Evolutionary conservation across 2,797 vertebrate species (phyloP), one percentile per base, ranked within the genome.

Genomic region (Gymnothorax reevesii): DNA sequence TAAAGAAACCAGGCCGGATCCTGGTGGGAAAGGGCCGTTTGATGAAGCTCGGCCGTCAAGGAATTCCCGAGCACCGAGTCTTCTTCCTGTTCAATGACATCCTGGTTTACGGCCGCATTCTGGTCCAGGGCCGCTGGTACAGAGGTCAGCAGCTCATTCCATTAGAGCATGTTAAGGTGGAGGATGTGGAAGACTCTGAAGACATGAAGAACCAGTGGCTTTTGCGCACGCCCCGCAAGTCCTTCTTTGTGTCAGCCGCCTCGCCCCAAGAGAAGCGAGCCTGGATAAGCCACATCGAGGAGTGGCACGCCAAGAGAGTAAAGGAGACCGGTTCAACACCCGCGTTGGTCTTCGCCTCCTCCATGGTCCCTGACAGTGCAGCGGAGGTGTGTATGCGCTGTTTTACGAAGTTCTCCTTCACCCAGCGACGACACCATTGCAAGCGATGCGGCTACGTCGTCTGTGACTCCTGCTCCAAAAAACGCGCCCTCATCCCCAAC

Each of bases 81-180:
- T 98, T 99, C 93, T 99, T 97, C 90, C 97, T 99, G 27, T 99
- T 99, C 93, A 97, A 95, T 0, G 97, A 99, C 89, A 93, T 98
- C 88, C 92, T 99, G 0, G 96, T 99, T 22, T 99, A 99, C 0
- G 97, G 98, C 88, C 97, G 95, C 92, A 94, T 98, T 42, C 88
- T 98, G 86, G 92, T 97, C 83, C 94, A 89, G 55, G 96, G 96
- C 54, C 95, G 93, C 89, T 97, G 96, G 94, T 95, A 98, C 94
- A 96, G 95, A 27, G 94, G 93, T 0, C 97, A 97, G 90, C 96
- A 96, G 84, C 94, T 99, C 86, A 95, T 99, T 6, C 95, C 95
- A 0, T 93, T 99, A 12, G 97, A 97, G 92, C 94, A 97, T 79
- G 93, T 99, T 82, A 93, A 95, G 12, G 79, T 97, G 87, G 97